Percentiles rank a stretch among this genome's conserved stretches.
phyloP scores from a whole-genome alignment of 2,888 invertebrate species.

The Cataglyphis altisquamis region DNA sequence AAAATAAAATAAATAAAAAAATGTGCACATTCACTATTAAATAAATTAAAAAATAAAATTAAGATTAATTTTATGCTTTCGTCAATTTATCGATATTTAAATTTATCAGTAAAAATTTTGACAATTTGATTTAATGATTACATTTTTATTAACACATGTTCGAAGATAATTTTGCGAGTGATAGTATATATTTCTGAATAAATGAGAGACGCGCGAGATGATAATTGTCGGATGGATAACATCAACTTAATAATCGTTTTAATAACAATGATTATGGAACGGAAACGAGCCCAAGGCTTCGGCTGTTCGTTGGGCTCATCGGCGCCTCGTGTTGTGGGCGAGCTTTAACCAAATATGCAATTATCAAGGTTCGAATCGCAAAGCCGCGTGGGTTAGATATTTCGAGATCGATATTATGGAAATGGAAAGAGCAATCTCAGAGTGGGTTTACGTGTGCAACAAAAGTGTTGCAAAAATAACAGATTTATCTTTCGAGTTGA shows the following conservation, averaged over 20 bases:
- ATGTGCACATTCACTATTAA: not conserved
- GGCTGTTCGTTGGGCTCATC: constrained; percentile 44
- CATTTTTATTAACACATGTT: not conserved
- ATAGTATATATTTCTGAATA: not conserved
- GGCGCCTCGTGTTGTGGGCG: constrained; percentile 63
- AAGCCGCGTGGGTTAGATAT: constrained; percentile 7
- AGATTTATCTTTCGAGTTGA: not conserved
- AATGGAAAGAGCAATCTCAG: constrained; percentile 23
- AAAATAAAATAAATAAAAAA: not conserved
- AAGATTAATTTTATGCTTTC: not conserved
- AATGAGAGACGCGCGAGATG: not conserved
- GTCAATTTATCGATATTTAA: not conserved
- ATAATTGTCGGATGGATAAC: constrained; percentile 67
- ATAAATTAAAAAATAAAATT: not conserved
- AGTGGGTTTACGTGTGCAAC: not conserved
- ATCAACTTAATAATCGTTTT: constrained; percentile 72
- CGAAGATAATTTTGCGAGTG: not conserved
- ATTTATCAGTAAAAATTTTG: not conserved
- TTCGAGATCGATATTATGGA: constrained; percentile 20
- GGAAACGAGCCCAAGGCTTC: constrained; percentile 82
- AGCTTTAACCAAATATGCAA: constrained; percentile 67
- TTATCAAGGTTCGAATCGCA: constrained; percentile 56
- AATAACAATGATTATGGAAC: constrained; percentile 80
- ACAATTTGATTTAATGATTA: not conserved
- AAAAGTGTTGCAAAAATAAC: not conserved